A percentile compares a stretch with the other conserved stretches of the same genome.
Conservation (phyloP, 2,113 vertebrate species). For the Corvus cornix region DNA sequence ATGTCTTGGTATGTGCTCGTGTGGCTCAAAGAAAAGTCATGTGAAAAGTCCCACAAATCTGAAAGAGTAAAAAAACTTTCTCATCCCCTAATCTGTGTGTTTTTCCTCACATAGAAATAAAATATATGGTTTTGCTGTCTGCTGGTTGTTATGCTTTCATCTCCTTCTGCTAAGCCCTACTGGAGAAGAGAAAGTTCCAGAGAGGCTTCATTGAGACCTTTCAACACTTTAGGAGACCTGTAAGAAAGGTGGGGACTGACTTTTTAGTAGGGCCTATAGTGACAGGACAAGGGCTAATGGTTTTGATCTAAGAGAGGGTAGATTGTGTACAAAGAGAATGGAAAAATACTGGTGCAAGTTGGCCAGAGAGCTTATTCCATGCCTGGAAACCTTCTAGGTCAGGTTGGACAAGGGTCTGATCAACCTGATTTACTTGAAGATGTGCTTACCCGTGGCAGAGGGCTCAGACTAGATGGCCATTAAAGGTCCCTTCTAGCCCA, state of each 20-base stretch:
- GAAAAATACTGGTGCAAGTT: background rate
- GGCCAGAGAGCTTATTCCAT: background rate
- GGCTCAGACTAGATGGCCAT: background rate
- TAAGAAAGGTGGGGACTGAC: background rate
- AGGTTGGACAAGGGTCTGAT: background rate
- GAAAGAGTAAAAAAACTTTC: background rate
- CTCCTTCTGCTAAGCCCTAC: background rate
- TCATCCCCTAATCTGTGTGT: rapidly evolving
- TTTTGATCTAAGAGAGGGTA: background rate
- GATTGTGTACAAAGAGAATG: background rate
- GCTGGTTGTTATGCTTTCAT: background rate
- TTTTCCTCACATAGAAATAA: background rate
- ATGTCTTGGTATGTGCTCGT: background rate
- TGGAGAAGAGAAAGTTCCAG: background rate
- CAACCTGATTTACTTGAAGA: background rate
- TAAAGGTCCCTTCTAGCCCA: background rate
- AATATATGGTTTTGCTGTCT: background rate
- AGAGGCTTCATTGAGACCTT: background rate
- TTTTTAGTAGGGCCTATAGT: background rate
- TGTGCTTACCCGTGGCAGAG: too few species aligned
- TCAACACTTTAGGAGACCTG: background rate
- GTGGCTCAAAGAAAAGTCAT: background rate
- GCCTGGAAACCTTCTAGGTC: background rate
- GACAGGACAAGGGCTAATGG: background rate
- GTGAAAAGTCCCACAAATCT: background rate